Evolutionary conservation across 1,140 invertebrate species (phyloP).

Genomic region (Penaeus japonicus): DNA sequence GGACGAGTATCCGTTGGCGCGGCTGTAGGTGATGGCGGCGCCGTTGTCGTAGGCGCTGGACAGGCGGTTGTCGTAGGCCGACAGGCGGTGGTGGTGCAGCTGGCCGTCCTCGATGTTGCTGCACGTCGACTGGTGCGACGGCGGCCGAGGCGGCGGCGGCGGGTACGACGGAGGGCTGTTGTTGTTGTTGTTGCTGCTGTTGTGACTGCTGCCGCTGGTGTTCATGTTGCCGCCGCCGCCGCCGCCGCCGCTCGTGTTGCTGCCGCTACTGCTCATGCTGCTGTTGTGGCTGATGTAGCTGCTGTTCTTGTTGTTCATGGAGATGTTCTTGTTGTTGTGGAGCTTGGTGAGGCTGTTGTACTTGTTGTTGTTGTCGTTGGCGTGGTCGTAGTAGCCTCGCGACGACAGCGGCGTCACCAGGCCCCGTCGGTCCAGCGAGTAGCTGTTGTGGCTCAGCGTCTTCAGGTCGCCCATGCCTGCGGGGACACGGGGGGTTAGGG

Average conservation of each 20-base stretch:
- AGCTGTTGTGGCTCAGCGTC: conserved; percentile 55
- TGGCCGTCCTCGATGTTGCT: conserved; percentile 62
- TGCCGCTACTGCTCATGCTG: background rate
- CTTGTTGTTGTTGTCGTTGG: conserved; percentile 42
- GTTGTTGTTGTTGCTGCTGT: conserved; percentile 10
- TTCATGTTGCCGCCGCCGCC: background rate
- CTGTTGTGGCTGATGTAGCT: background rate
- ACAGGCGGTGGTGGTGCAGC: conserved; percentile 30
- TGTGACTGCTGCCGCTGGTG: conserved; percentile 10
- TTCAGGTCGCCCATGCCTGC: conserved; percentile 71
- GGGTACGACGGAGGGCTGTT: conserved; percentile 30
- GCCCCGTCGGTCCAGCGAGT: conserved; percentile 52
- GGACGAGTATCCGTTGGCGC: conserved; percentile 39
- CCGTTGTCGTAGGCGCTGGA: conserved; percentile 43
- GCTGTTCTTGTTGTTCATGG: conserved; percentile 47
- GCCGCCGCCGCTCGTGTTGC: background rate
- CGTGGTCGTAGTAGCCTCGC: conserved; percentile 35
- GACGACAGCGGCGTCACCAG: conserved; percentile 43
- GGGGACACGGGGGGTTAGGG: conserved; percentile 42
- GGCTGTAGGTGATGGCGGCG: conserved; percentile 11
- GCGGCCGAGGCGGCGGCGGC: conserved; percentile 65
- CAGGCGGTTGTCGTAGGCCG: conserved; percentile 28
- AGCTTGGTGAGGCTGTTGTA: conserved; percentile 54
- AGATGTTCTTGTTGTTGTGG: conserved; percentile 49
- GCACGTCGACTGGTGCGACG: conserved; percentile 65